Evolutionary conservation across 2,888 invertebrate genomes (phyloP).

Genomic region (Sminthurinus aureus): DNA sequence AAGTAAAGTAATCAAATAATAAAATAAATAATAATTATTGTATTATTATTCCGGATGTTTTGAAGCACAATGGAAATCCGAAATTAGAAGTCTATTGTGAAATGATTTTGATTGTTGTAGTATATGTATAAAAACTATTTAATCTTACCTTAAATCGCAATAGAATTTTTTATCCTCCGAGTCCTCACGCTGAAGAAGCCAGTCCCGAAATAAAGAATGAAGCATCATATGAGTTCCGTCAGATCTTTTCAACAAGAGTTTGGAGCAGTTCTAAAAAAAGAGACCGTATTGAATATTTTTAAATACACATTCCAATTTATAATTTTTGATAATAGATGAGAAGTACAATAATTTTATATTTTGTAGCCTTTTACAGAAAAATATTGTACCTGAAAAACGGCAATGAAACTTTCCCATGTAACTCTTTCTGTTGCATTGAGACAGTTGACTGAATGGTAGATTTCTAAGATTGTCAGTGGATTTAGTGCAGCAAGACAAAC

Average conservation of each 20-base stretch:
- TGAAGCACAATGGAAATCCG: too few species aligned
- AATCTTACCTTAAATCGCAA: conserved; percentile 77
- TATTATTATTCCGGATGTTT: too few species aligned
- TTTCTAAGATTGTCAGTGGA: conserved; percentile 87
- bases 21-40: too few species aligned
- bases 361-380: background rate
- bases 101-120: background rate
- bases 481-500: conserved; percentile 90
- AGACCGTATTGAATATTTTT: conserved; percentile 24
- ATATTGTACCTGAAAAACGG: conserved; percentile 74
- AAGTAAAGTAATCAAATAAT: conserved; percentile 8
- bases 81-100: too few species aligned
- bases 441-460: conserved; percentile 92
- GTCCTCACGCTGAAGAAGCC: conserved; percentile 88
- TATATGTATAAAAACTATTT: background rate
- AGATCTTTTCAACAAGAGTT: conserved; percentile 86
- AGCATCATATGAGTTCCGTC: conserved; percentile 98
- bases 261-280: conserved; percentile 72
- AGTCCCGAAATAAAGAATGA: conserved; percentile 97
- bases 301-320: conserved; percentile 5
- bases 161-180: conserved; percentile 89
- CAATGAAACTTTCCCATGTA: conserved; percentile 89
- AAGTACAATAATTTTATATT: conserved; percentile 10
- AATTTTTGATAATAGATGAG: background rate
- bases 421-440: conserved; percentile 79